These are phyloP conservation scores for Ophion slaviceki DNA, from an alignment of 2,888 invertebrate genomes.

Conservation along the genomic window DNA sequence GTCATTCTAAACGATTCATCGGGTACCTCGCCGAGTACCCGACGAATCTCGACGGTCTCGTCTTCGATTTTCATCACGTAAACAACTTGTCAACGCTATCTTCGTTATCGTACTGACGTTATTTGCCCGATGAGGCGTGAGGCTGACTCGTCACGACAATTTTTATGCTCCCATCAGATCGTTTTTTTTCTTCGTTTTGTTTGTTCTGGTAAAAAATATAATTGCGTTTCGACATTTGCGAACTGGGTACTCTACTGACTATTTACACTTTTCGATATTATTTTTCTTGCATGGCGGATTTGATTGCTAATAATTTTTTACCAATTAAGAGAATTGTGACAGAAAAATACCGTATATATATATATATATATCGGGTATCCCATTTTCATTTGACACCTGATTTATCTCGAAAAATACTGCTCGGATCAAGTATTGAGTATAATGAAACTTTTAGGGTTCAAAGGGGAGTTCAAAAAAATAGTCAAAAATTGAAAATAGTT, in stretches of 20 bases:
- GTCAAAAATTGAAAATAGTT: too few relatives aligned
- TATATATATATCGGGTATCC: too few relatives aligned
- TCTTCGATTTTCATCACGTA: conserved; percentile 57
- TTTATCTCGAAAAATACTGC: too few relatives aligned
- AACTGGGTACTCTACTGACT: neutral
- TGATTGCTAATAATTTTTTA: too few relatives aligned
- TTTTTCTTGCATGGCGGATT: neutral
- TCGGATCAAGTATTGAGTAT: too few relatives aligned
- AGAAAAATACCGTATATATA: too few relatives aligned
- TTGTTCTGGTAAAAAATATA: neutral
- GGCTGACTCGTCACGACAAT: conserved; percentile 62
- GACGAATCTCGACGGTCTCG: neutral
- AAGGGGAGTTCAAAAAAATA: too few relatives aligned
- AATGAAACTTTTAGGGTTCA: too few relatives aligned
- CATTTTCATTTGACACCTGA: too few relatives aligned
- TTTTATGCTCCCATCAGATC: neutral
- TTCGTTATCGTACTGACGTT: conserved; percentile 66
- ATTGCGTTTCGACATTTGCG: neutral
- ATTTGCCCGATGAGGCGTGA: conserved; percentile 59
- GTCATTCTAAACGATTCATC: neutral
- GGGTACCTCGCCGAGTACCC: too few relatives aligned
- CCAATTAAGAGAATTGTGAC: too few relatives aligned
- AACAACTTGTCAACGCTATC: conserved; percentile 69
- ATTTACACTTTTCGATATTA: neutral
- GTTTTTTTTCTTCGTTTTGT: neutral